These are phyloP conservation scores for Datnioides undecimradiatus DNA, from an alignment of 2,113 vertebrate genomes.

Conservation along the genomic window DNA sequence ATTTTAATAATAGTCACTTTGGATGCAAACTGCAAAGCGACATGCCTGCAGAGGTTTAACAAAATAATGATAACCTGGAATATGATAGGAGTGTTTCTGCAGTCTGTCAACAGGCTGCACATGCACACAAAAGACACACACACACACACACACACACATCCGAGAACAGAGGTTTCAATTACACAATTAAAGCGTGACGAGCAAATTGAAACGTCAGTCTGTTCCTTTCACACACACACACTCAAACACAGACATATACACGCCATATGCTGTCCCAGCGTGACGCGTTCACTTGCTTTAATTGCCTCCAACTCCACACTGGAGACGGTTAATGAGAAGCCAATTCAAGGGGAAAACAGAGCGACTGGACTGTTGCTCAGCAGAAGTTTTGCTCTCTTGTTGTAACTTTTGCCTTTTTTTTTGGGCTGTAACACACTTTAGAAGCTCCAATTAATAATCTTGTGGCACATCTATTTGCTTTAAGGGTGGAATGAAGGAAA, in stretches of 20 bases:
- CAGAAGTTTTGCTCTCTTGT: neutral
- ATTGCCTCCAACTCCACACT: slow-evolving; percentile 41
- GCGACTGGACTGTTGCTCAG: neutral
- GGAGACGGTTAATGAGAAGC: slow-evolving; percentile 35
- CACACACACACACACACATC: slow-evolving; percentile 13
- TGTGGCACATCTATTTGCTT: neutral
- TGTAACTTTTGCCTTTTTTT: neutral
- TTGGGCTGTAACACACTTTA: neutral
- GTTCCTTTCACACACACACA: slow-evolving; percentile 31
- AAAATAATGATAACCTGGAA: too few relatives aligned
- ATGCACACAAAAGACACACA: too few relatives aligned
- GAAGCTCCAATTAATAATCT: neutral
- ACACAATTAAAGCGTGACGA: slow-evolving; percentile 72
- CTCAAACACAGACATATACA: slow-evolving; percentile 18
- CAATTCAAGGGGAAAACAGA: neutral
- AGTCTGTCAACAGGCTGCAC: too few relatives aligned
- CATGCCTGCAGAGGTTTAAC: too few relatives aligned
- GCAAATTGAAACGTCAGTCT: slow-evolving; percentile 67
- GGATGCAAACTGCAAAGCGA: too few relatives aligned
- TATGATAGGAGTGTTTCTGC: too few relatives aligned
- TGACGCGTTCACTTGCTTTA: slow-evolving; percentile 43
- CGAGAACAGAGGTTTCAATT: slow-evolving; percentile 62
- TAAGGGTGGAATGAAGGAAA: neutral
- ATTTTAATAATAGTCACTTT: too few relatives aligned
- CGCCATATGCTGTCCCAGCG: slow-evolving; percentile 53